These are phyloP conservation scores for Drosophila paranaensis DNA, from an alignment of 2,888 invertebrate species.

Conservation along the genomic window DNA sequence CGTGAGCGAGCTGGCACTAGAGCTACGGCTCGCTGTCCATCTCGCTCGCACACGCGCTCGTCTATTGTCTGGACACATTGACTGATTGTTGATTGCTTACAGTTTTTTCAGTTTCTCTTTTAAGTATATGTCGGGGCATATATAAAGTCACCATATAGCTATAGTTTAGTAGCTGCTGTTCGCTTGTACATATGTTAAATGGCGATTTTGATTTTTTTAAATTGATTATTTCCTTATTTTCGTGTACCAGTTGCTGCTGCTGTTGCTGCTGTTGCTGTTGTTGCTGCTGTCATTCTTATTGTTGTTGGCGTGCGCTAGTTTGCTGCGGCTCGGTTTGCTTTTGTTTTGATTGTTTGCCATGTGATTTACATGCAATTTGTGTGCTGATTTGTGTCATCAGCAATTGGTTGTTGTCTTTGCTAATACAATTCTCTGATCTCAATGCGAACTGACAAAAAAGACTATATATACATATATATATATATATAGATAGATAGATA, in stretches of 20 bases:
- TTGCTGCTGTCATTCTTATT: constrained; percentile 4
- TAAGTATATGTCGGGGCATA: constrained; percentile 22
- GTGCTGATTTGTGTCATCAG: constrained; percentile 56
- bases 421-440: constrained; percentile 46
- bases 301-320: constrained; percentile 46
- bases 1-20: constrained; percentile 16
- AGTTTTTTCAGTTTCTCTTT: constrained; percentile 25
- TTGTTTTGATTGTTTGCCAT: constrained; percentile 57
- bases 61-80: constrained; percentile 57
- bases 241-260: constrained; percentile 63
- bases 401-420: constrained; percentile 61
- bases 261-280: constrained; percentile 20
- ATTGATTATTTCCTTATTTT: constrained; percentile 85
- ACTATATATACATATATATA: not conserved
- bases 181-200: constrained; percentile 64
- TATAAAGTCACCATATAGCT: constrained; percentile 34
- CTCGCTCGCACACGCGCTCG: constrained; percentile 30
- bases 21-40: constrained; percentile 1
- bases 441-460: constrained; percentile 27
- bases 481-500: not conserved
- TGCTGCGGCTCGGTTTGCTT: constrained; percentile 35
- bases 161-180: constrained; percentile 42
- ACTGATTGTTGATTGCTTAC: constrained; percentile 73
- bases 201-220: constrained; percentile 84
- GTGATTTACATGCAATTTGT: constrained; percentile 64